Evolutionary conservation across 2,797 vertebrate species (phyloP).

Genomic region (Uromys caudimaculatus): DNA sequence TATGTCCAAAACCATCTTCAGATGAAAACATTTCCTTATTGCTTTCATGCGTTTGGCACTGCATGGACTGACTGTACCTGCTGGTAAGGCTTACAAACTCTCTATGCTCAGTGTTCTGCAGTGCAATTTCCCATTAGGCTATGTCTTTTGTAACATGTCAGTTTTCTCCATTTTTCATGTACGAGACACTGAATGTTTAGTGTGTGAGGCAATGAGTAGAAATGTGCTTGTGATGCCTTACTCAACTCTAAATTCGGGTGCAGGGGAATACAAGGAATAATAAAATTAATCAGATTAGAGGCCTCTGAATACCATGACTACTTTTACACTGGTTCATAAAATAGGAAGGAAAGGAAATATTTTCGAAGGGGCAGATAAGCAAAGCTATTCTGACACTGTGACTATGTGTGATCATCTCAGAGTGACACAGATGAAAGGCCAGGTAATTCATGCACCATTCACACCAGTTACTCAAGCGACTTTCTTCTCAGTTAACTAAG

Average conservation of each 20-base stretch:
- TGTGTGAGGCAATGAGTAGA: neutral
- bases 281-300: neutral
- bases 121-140: neutral
- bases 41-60: neutral
- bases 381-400: rapidly evolving
- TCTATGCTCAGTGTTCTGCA: neutral
- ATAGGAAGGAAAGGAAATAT: neutral
- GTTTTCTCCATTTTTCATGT: neutral
- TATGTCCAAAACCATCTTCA: neutral
- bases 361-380: neutral
- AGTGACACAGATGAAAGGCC: neutral
- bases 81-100: neutral
- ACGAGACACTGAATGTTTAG: neutral
- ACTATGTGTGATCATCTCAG: rapidly evolving
- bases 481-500: neutral
- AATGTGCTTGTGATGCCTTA: rapidly evolving
- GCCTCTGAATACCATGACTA: neutral
- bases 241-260: neutral
- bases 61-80: neutral
- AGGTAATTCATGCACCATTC: neutral
- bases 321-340: neutral
- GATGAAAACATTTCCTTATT: neutral
- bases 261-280: neutral
- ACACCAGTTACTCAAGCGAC: neutral
- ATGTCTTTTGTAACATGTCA: neutral